Base-by-base conservation (phyloP, 1,140 invertebrate genomes). In the Drosophila azteca region DNA sequence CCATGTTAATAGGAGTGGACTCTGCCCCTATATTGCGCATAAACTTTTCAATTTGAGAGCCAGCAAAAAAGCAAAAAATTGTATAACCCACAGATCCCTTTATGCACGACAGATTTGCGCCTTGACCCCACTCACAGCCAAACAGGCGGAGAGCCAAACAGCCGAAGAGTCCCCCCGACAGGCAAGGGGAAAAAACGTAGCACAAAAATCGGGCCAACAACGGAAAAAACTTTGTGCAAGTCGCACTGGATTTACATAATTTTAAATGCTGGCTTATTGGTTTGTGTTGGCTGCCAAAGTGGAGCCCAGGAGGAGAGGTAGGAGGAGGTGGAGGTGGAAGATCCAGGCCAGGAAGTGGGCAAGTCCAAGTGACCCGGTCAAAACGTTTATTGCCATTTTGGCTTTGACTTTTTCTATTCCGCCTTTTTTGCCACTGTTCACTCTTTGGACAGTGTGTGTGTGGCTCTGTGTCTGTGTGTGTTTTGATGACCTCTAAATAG, bases 251-350 rank as follows among this genome's bases (percentile, higher is more conserved):
- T 82, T 85, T 88, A 65, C 82, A 85, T 85, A 87, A 85, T 85
- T 85, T 87, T 82, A 70, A 78, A 82, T 68, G 70, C 55, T 81
- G 78, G 81, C 81, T 87, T 87, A 85, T 87, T 84, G 82, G 82
- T 69, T 82, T 78, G 64, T 61, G 73, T 81, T 84, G 85, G 77
- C 80, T 85, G 77, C 52, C 79, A 60, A 75, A 39, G 35, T 39
- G 35, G 39, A 20, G n/a, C n/a, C n/a, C n/a, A n/a, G 44, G 15
- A 29, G 26, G 64, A 82, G 50, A 50, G 65, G 46, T 35, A 61
- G 39, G 35, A 54, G 60, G 4, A 0, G 61, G 49, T n/a, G 29
- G 22, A 41, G 31, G 29, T 45, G 49, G 50, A 58, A 69, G 83
- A 70, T 63, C 24, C 57, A 57, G 61, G 55, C 48, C 43, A 64